Base-by-base conservation (phyloP, 2,888 invertebrate genomes). In the Ophion obscuratus region DNA sequence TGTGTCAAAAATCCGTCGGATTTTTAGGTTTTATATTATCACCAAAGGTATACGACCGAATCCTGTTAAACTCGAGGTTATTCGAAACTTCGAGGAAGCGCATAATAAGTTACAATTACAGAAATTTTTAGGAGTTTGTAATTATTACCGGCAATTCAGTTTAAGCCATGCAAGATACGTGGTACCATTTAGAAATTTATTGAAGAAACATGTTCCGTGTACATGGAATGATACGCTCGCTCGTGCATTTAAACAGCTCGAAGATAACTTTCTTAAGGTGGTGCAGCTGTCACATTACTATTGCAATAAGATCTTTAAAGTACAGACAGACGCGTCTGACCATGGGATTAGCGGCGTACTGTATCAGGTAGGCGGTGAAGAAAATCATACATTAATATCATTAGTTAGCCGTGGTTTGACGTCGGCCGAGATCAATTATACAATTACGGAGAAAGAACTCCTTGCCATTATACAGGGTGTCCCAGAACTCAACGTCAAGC, bases 61-160 rank as follows among this genome's bases (percentile, higher is more conserved):
- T 40, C 81, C 81, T 5, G 40, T 68, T 59, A 77, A 89, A 73
- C 47, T 88, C 0, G 71, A 87, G 20, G 88, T 88, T 0, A 90
- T 92, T 40, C 24, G 71, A 59, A 80, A 88, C 10, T 91, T 89
- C 81, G 87, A 88, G 17, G 67, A 40, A 4, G 90, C 90, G 3
- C 81, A 75, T 61, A 89, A 87, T 44, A 31, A 88, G 70, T 88
- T 90, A 83, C 87, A 91, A 36, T 62, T 91, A 9, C 83, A 90
- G 68, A 70, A 73, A 31, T 88, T 90, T 83, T 47, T 85, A 0
- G 85, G 85, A 2, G 47, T 82, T 1, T 85, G 85, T 36, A 74
- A 40, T 0, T 87, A 85, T 71, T 85, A 85, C 68, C 68, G 75
- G 2, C 81, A 85, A 66, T 85, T 85, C 47, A 67, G 64, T 14